A percentile compares a stretch with the other conserved stretches of the same genome.
Evolutionary conservation across 2,113 vertebrate species (phyloP).

Genomic region (Emydura subglobosa): DNA sequence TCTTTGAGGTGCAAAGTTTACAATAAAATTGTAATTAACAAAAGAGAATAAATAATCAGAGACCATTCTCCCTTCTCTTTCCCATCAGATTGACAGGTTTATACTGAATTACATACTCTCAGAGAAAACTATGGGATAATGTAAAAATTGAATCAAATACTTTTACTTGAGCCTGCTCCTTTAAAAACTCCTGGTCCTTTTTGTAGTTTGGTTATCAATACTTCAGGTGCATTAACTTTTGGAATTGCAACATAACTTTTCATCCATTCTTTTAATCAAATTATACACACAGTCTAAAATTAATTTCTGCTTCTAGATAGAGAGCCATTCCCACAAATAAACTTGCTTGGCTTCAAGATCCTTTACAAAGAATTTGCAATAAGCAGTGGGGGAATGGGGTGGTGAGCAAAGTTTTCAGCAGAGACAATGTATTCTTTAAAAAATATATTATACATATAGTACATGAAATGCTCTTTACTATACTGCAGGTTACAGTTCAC

Average conservation of each 20-base stretch:
- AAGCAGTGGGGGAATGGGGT: not conserved
- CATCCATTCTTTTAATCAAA: not conserved
- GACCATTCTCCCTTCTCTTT: not conserved
- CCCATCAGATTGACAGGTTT: not conserved
- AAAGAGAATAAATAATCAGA: not conserved
- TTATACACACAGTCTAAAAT: not conserved
- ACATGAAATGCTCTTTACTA: not conserved
- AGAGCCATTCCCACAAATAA: not conserved
- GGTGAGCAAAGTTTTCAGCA: not conserved
- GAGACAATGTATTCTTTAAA: not conserved
- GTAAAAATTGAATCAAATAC: not conserved
- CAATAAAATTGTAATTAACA: not conserved
- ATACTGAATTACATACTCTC: not conserved
- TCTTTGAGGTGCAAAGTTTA: not conserved
- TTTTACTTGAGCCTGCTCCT: not conserved
- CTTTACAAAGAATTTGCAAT: not conserved
- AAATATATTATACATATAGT: not conserved
- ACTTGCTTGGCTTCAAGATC: not conserved
- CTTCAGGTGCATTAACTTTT: not conserved
- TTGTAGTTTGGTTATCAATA: too few relatives aligned
- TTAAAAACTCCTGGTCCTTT: not conserved
- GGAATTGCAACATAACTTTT: not conserved
- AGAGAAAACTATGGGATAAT: not conserved
- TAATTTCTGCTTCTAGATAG: not conserved
- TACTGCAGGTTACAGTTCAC: not conserved